phyloP scores from a whole-genome alignment of 2,113 vertebrate species.

The Theristicus caerulescens region DNA sequence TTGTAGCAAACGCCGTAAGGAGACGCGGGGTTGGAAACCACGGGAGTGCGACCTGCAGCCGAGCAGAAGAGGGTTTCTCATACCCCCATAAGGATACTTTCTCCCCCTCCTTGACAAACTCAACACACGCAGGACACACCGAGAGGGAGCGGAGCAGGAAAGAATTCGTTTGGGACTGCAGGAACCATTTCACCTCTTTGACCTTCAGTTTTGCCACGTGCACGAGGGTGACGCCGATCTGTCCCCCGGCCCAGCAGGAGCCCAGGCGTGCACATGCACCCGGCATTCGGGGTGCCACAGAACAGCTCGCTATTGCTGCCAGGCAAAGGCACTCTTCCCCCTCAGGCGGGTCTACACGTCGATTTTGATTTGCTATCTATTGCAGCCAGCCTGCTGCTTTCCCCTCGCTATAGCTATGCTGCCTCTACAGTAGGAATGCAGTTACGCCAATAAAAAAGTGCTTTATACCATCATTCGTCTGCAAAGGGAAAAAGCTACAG shows the following conservation, averaged over 20 bases:
- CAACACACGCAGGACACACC: accelerated
- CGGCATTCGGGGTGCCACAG: accelerated
- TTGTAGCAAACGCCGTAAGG: accelerated
- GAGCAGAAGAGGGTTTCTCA: accelerated
- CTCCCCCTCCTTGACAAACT: not conserved
- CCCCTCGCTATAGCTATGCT: not conserved
- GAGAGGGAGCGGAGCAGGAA: not conserved
- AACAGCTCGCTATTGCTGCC: not conserved
- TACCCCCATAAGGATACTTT: accelerated
- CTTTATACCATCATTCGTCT: not conserved
- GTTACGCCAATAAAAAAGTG: not conserved
- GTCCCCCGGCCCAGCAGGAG: not conserved
- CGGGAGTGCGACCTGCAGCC: accelerated
- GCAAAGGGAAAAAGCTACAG: not conserved
- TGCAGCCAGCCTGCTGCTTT: not conserved
- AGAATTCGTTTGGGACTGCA: not conserved
- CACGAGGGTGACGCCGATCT: accelerated
- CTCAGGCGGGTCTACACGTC: accelerated
- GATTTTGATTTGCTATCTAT: not conserved
- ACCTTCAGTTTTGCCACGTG: not conserved
- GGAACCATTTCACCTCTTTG: not conserved
- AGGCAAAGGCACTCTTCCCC: not conserved
- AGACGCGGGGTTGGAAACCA: accelerated
- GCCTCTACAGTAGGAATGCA: not conserved
- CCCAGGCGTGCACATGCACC: accelerated